phyloP scores from a whole-genome alignment of 2,888 invertebrate species.

The Acheta domesticus region DNA sequence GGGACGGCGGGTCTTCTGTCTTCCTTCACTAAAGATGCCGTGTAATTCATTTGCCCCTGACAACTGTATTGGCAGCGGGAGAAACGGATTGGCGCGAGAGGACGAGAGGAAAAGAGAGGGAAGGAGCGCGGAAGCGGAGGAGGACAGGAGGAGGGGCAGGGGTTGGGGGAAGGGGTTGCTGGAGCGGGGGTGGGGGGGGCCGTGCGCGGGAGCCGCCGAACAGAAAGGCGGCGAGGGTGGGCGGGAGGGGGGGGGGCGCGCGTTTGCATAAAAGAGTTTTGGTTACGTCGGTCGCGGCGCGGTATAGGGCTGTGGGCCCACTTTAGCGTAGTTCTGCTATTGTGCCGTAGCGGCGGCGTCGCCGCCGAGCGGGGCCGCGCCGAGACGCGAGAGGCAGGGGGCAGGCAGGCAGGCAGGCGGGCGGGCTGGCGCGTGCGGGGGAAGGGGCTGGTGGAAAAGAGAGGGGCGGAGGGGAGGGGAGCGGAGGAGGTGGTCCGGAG shows the following conservation, averaged over 20 bases:
- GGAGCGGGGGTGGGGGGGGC: background rate
- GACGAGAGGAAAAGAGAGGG: conserved; percentile 22
- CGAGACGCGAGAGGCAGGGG: background rate
- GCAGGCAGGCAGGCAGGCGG: too few relatives aligned
- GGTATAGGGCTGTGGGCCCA: background rate
- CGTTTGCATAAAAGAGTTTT: conserved; percentile 32
- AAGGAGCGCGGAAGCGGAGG: background rate
- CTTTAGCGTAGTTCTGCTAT: conserved; percentile 18
- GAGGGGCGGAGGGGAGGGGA: conserved; percentile 21
- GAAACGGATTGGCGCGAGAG: conserved; percentile 19
- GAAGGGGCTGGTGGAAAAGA: background rate
- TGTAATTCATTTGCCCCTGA: conserved; percentile 35
- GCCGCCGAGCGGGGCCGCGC: background rate
- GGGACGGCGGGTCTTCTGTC: background rate
- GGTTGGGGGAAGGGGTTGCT: background rate
- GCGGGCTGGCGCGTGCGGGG: background rate
- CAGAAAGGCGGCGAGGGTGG: background rate
- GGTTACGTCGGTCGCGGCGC: conserved; percentile 25
- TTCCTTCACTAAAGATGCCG: background rate
- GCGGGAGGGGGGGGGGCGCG: background rate
- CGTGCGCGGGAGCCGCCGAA: background rate
- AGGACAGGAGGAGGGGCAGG: too few relatives aligned
- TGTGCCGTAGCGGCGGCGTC: background rate
- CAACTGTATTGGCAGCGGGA: conserved; percentile 30
- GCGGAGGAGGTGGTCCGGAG: background rate